Percentiles rank a stretch among this genome's conserved stretches.
These are phyloP conservation scores for Crenuchus spilurus DNA, from an alignment of 2,797 vertebrate species.

Conservation along the genomic window DNA sequence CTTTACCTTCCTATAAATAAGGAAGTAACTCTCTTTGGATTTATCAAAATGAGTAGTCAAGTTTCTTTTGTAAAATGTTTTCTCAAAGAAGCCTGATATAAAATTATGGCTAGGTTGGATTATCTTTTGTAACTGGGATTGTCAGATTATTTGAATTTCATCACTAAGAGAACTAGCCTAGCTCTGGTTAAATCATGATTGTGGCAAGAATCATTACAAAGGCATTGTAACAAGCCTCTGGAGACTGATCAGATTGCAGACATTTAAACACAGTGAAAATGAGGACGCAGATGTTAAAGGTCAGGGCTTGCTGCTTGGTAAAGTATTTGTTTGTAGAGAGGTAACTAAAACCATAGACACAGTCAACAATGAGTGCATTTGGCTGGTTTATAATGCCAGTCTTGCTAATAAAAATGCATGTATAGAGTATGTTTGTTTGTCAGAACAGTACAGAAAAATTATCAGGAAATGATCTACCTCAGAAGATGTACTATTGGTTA, in stretches of 20 bases:
- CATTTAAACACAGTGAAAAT: slow-evolving; percentile 39
- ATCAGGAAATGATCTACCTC: no score
- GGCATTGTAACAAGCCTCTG: slow-evolving; percentile 29
- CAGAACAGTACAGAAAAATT: no score
- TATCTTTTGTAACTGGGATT: slow-evolving; percentile 7
- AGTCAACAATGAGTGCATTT: neutral
- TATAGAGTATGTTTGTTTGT: no score
- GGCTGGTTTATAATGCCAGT: no score
- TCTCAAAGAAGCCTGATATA: slow-evolving; percentile 9
- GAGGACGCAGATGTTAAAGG: slow-evolving; percentile 42
- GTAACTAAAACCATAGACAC: neutral
- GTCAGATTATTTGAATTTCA: slow-evolving; percentile 15
- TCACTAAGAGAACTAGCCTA: neutral
- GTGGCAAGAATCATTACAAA: slow-evolving; percentile 14
- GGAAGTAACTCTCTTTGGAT: neutral
- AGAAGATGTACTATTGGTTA: no score
- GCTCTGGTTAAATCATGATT: slow-evolving; percentile 3
- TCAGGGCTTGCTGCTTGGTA: slow-evolving; percentile 26
- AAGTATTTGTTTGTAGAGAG: slow-evolving; percentile 7
- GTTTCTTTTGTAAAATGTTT: neutral
- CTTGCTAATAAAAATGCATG: no score
- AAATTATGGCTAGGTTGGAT: slow-evolving; percentile 11
- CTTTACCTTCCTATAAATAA: neutral
- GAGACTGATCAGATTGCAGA: slow-evolving; percentile 51
- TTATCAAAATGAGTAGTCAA: slow-evolving; percentile 5